These are phyloP conservation scores for Drosophila nigricruria DNA, from an alignment of 2,888 invertebrate species.

Conservation along the genomic window DNA sequence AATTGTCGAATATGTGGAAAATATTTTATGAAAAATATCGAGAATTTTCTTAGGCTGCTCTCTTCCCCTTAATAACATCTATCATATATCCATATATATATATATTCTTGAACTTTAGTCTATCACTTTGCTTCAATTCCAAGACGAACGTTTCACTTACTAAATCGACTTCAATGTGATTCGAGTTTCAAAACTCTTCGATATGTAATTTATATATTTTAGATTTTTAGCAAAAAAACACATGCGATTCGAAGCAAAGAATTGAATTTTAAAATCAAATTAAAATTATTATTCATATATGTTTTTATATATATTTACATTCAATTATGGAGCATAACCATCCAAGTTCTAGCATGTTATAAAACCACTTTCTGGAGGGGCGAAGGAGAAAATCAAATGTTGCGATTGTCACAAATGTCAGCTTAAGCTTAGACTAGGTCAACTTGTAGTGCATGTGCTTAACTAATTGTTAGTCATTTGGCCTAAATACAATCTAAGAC, in stretches of 20 bases:
- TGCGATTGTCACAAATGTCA: conserved; percentile 33
- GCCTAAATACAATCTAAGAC: conserved; percentile 30
- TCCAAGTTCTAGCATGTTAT: conserved; percentile 6
- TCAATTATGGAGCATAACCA: conserved; percentile 13
- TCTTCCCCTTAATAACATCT: not conserved
- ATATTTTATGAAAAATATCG: conserved; percentile 7
- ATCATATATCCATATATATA: conserved; percentile 2
- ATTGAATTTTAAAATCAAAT: conserved; percentile 4
- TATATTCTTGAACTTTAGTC: conserved; percentile 27
- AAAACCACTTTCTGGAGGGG: conserved; percentile 25
- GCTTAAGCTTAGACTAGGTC: conserved; percentile 14
- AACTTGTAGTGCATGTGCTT: conserved; percentile 52
- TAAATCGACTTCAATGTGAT: conserved; percentile 24
- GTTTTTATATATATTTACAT: conserved; percentile 19
- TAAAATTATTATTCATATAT: not conserved
- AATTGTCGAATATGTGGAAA: not conserved
- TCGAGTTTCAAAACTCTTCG: conserved; percentile 9
- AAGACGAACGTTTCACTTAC: conserved; percentile 6
- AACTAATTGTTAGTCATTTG: conserved; percentile 37
- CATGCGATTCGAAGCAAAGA: conserved; percentile 28
- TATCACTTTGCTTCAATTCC: conserved; percentile 30
- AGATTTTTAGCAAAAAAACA: conserved; percentile 11
- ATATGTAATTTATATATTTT: conserved; percentile 13
- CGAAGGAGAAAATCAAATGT: conserved; percentile 10
- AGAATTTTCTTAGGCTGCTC: not conserved